Evolutionary conservation across 2,888 invertebrate species (phyloP).

Genomic region (Bellardia bayeri): DNA sequence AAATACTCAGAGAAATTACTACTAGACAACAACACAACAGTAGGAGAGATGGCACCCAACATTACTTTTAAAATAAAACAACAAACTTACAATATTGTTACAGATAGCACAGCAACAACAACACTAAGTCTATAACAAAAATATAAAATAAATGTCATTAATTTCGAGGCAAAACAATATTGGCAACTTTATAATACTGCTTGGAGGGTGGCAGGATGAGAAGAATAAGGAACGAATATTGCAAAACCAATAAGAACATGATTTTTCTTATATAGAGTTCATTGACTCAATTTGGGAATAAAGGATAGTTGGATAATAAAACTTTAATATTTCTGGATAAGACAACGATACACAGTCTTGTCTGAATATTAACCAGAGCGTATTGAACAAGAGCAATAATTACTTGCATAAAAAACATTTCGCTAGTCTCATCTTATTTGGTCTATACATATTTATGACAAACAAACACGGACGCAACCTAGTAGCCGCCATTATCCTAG

Average conservation of each 20-base stretch:
- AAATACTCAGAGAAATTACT: background rate
- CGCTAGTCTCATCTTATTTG: no score
- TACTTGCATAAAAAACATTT: no score
- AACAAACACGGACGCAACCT: no score
- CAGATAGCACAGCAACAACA: background rate
- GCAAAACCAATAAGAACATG: conserved; percentile 41
- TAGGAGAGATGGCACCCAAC: background rate
- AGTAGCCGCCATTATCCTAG: no score
- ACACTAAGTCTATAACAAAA: conserved; percentile 20
- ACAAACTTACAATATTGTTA: conserved; percentile 20
- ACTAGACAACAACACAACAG: background rate
- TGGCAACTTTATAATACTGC: conserved; percentile 44
- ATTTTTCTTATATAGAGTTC: no score
- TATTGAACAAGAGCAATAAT: no score
- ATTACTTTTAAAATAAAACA: conserved; percentile 1
- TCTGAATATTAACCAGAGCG: no score
- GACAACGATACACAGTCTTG: no score
- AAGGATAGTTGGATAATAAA: no score
- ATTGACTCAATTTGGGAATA: no score
- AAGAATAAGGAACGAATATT: conserved; percentile 23
- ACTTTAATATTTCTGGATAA: no score
- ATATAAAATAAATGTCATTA: conserved; percentile 70
- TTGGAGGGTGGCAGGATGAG: background rate
- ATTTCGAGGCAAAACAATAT: conserved; percentile 64
- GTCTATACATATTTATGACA: no score